phyloP scores from a whole-genome alignment of 1,140 invertebrate species.

The Probaryconus sp. region DNA sequence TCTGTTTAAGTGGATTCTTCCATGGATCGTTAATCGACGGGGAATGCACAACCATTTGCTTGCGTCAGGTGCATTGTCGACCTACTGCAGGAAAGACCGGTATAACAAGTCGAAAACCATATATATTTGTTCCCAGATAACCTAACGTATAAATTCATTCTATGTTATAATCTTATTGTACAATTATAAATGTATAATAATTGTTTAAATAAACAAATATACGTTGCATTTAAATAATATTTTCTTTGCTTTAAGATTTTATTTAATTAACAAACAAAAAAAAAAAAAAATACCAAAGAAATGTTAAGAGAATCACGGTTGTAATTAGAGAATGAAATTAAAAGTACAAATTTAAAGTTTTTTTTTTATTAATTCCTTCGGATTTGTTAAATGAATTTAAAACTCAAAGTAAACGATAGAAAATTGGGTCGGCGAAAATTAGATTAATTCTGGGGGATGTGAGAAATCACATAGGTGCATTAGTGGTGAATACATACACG shows the following conservation, averaged over 20 bases:
- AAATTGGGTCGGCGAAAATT: conserved; percentile 15
- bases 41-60: conserved; percentile 15
- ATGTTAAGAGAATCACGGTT: too few relatives aligned
- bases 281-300: too few relatives aligned
- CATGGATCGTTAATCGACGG: conserved; percentile 22
- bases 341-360: conserved; percentile 13
- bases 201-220: too few relatives aligned
- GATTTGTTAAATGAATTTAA: conserved; percentile 11
- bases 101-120: conserved; percentile 15
- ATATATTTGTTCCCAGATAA: conserved; percentile 5
- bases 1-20: conserved; percentile 17
- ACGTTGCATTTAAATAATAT: not conserved
- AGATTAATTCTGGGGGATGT: conserved; percentile 14
- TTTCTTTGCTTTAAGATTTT: not conserved
- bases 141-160: conserved; percentile 2
- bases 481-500: not conserved
- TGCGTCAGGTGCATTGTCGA: conserved; percentile 22
- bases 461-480: conserved; percentile 16
- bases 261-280: not conserved
- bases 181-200: too few relatives aligned
- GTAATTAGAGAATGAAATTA: conserved; percentile 7
- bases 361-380: conserved; percentile 8
- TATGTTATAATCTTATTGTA: not conserved
- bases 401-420: conserved; percentile 13
- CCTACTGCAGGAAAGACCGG: conserved; percentile 16